phyloP scores from a whole-genome alignment of 2,113 vertebrate species.

The Siphamia tubifer region DNA sequence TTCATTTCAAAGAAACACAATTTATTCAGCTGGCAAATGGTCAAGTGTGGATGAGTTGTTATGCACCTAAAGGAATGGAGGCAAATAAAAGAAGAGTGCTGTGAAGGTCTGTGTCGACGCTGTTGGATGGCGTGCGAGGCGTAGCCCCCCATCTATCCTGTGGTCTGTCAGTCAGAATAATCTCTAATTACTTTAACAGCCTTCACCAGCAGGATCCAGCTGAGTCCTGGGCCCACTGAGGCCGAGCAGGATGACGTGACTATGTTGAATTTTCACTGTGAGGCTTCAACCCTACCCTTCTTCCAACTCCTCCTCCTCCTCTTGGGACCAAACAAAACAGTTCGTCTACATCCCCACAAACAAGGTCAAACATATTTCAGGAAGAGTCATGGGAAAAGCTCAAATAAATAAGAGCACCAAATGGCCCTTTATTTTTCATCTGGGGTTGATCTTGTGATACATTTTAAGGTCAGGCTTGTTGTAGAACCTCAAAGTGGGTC shows the following conservation, averaged over 20 bases:
- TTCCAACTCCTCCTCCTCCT: slow-evolving; percentile 22
- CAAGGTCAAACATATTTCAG: slow-evolving; percentile 69
- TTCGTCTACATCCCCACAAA: slow-evolving; percentile 54
- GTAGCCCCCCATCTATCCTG: neutral
- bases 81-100: neutral
- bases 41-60: neutral
- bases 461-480: neutral
- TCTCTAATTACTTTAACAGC: slow-evolving; percentile 38
- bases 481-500: neutral
- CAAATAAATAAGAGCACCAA: slow-evolving; percentile 32
- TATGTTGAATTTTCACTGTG: slow-evolving; percentile 30
- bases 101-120: neutral
- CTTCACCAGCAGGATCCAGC: slow-evolving; percentile 6
- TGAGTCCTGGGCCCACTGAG: slow-evolving; percentile 4
- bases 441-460: slow-evolving; percentile 35
- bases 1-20: neutral
- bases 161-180: slow-evolving; percentile 12
- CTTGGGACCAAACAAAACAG: slow-evolving; percentile 59
- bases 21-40: neutral
- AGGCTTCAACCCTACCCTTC: slow-evolving; percentile 17
- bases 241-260: slow-evolving; percentile 32
- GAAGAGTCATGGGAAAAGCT: slow-evolving; percentile 75
- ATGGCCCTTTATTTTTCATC: slow-evolving; percentile 29
- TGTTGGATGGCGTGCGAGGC: neutral
- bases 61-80: too few relatives aligned